Evolutionary conservation across 2,888 invertebrate genomes (phyloP), one percentile per base, ranked within the genome.

Genomic region (Nomada goodeniana): DNA sequence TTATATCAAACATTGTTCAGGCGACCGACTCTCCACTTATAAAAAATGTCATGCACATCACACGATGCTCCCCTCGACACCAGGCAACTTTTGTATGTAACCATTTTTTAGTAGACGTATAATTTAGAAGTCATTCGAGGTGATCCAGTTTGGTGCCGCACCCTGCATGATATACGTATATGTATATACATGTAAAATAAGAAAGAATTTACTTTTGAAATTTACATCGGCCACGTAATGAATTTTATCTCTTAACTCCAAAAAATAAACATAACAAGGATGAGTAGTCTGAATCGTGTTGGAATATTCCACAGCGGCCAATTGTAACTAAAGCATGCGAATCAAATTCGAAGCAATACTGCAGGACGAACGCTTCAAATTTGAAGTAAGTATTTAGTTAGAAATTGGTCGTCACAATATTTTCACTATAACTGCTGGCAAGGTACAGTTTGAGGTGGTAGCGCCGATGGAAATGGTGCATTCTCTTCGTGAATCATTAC

Each of bases 401-500:
- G 23, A 26, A 60, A 29, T 77, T 61, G 85, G 23, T 52, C 57
- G 64, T 64, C 55, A 52, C 15, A 61, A 59, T 44, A 36, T 71
- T 59, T 77, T 57, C 80, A 53, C 70, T 88, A 88, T 68, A 75
- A 87, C 55, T 79, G 80, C 65, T 83, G 87, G 60, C 83, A 88
- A 53, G 84, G 65, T 70, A 81, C 47, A n/a, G 73, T 79, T 70
- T 84, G 83, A 42, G 82, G 68, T 23, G 78, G 65, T 61, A 80
- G 64, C 42, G 95, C 94, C 64, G 96, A 94, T 0, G 96, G 96
- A 23, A 97, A 90, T 0, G 96, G 96, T 0, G 96, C 96, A 86
- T 97, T 95, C 88, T 96, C 97, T 93, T 97, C 96, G 89, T 96
- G 96, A 70, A 96, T 95, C 95, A 96, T 96, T 81, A 95, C 95